A percentile compares a stretch with the other conserved stretches of the same genome.
phyloP scores from a whole-genome alignment of 1,140 invertebrate genomes.

The Ericerus pela region DNA sequence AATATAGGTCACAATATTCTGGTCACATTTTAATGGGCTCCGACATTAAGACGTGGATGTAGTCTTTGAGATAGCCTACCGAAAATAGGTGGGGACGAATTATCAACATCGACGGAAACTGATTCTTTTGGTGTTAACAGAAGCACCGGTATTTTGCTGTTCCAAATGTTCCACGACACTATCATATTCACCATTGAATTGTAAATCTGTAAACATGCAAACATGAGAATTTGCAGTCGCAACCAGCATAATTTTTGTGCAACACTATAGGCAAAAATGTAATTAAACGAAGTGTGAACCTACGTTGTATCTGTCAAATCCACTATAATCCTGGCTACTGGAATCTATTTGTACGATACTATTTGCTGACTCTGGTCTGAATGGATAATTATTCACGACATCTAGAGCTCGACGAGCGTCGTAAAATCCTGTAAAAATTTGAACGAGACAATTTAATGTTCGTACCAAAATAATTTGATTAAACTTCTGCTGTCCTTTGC shows the following conservation, averaged over 20 bases:
- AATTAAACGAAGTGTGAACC: neutral
- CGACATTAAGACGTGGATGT: too few relatives aligned
- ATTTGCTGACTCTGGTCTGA: constrained; percentile 41
- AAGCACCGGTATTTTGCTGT: neutral
- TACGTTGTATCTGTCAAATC: neutral
- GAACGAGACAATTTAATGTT: too few relatives aligned
- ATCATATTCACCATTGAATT: neutral
- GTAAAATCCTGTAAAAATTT: constrained; percentile 10
- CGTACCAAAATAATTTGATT: too few relatives aligned
- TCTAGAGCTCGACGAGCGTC: constrained; percentile 32
- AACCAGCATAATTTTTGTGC: neutral
- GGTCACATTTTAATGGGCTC: too few relatives aligned
- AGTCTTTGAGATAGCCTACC: too few relatives aligned
- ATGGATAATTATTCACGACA: constrained; percentile 41
- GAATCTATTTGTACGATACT: constrained; percentile 38
- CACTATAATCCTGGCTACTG: constrained; percentile 16
- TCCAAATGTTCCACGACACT: neutral
- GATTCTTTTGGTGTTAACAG: neutral
- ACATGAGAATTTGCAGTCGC: neutral
- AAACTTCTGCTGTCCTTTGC: too few relatives aligned
- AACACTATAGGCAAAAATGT: neutral
- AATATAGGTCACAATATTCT: too few relatives aligned
- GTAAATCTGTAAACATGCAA: neutral
- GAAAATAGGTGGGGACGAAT: too few relatives aligned
- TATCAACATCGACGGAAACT: too few relatives aligned